Evolutionary conservation across 2,797 vertebrate genomes (phyloP).

Genomic region (Brotogeris chrysoptera): DNA sequence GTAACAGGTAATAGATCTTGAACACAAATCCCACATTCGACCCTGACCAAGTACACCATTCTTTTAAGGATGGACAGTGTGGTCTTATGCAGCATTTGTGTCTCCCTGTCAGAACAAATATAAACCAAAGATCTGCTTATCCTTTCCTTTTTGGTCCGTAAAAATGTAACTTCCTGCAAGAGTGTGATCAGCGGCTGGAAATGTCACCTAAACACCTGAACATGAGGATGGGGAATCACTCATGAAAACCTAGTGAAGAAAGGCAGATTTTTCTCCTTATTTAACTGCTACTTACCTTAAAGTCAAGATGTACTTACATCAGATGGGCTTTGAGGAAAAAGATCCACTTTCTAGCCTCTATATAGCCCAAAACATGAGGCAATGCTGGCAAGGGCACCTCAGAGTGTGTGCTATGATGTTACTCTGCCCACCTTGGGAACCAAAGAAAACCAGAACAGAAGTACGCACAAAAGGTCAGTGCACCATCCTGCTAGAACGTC

Average conservation of each 20-base stretch:
- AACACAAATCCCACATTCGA: background rate
- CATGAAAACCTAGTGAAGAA: background rate
- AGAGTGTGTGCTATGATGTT: accelerated
- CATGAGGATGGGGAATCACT: background rate
- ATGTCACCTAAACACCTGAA: background rate
- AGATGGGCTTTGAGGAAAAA: background rate
- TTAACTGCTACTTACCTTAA: background rate
- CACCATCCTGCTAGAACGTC: background rate
- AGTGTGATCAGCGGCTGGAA: background rate
- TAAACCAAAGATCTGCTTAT: background rate
- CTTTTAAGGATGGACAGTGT: background rate
- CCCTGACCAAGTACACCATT: background rate
- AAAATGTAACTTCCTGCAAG: background rate
- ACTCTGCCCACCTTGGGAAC: too few species aligned
- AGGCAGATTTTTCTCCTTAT: background rate
- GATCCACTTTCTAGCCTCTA: background rate
- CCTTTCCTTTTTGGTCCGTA: background rate
- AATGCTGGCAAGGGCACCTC: background rate
- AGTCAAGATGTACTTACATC: background rate
- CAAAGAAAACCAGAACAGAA: background rate
- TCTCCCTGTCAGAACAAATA: background rate
- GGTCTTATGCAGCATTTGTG: background rate
- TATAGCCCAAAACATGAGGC: background rate
- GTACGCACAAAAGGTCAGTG: background rate
- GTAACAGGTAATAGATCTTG: background rate